Conservation (phyloP, 2,797 vertebrate genomes). For the Apogon hyalosoma region DNA sequence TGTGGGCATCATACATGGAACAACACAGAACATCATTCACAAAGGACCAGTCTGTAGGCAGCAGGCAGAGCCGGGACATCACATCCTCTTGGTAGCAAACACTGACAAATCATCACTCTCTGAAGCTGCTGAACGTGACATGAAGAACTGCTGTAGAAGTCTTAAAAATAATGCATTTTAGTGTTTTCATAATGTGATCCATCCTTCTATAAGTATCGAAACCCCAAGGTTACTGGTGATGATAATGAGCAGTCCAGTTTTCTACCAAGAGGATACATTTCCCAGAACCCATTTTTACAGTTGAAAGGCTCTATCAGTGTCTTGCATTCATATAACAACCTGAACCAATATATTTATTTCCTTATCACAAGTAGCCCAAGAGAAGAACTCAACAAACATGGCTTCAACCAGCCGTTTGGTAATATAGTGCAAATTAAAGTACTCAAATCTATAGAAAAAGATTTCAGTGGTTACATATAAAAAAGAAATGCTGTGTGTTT, state of each 20-base stretch:
- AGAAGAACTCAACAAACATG: slow-evolving; percentile 73
- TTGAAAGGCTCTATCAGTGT: slow-evolving; percentile 83
- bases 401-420: slow-evolving; percentile 69
- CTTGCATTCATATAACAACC: slow-evolving; percentile 83
- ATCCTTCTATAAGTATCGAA: neutral
- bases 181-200: no score
- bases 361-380: slow-evolving; percentile 76
- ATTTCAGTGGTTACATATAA: slow-evolving; percentile 74
- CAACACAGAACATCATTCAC: slow-evolving; percentile 74
- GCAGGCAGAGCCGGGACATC: slow-evolving; percentile 64
- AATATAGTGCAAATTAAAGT: slow-evolving; percentile 87
- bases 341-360: slow-evolving; percentile 76
- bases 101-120: neutral
- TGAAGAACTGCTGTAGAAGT: slow-evolving; percentile 2
- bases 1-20: slow-evolving; percentile 59
- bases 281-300: slow-evolving; percentile 66
- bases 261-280: slow-evolving; percentile 60
- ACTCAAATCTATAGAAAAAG: slow-evolving; percentile 81
- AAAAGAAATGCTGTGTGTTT: slow-evolving; percentile 73
- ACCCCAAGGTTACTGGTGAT: neutral
- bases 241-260: slow-evolving; percentile 21
- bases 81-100: slow-evolving; percentile 68
- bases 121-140: no score
- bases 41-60: slow-evolving; percentile 83
- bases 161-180: slow-evolving; percentile 2